Evolutionary conservation across 2,797 vertebrate species (phyloP).

Genomic region (Danio tinwini): DNA sequence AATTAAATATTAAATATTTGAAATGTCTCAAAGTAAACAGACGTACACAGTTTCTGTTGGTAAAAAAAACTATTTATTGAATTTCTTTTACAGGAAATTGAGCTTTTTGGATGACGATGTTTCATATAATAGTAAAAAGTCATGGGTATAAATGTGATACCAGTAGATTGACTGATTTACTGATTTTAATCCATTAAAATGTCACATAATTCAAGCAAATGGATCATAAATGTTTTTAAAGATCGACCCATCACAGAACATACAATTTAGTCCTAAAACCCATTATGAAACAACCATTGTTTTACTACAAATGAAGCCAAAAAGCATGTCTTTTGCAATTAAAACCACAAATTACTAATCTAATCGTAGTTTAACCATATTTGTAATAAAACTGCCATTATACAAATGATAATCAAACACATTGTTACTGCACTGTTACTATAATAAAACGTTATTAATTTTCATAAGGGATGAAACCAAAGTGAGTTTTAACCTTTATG

Average conservation of each 20-base stretch:
- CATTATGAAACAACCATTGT: no score
- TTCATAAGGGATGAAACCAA: neutral
- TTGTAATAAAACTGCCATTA: no score
- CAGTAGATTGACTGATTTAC: constrained; percentile 13
- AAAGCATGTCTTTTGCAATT: no score
- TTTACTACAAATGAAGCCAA: no score
- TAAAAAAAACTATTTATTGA: constrained; percentile 46
- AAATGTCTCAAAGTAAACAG: neutral
- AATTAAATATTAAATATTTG: no score
- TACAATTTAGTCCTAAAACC: neutral
- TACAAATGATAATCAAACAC: no score
- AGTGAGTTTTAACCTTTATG: neutral
- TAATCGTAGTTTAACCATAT: no score
- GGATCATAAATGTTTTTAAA: neutral
- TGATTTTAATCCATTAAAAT: constrained; percentile 34
- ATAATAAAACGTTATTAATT: no score
- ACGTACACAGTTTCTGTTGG: neutral
- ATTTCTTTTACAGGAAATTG: neutral
- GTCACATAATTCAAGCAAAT: constrained; percentile 11
- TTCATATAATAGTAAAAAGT: constrained; percentile 33
- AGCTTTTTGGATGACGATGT: constrained; percentile 23
- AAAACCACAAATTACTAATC: no score
- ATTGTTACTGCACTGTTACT: no score
- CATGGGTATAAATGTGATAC: constrained; percentile 37
- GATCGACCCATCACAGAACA: constrained; percentile 9